Conservation (phyloP, 2,888 invertebrate genomes). For the Agrochola macilenta region DNA sequence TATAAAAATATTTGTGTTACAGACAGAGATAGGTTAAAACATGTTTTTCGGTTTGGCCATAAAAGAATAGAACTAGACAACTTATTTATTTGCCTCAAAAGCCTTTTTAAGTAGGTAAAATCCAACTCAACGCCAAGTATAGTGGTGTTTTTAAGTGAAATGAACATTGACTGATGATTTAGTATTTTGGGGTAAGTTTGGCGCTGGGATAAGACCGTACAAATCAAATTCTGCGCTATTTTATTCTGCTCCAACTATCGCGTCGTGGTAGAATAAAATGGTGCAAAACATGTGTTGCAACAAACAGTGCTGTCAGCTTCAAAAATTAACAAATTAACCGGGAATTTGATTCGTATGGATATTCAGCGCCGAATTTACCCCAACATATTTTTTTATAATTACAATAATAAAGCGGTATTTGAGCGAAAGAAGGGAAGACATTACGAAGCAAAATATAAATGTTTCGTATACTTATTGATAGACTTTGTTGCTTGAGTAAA, state of each 20-base stretch:
- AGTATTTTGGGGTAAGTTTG: background rate
- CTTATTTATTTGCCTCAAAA: background rate
- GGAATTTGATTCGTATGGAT: background rate
- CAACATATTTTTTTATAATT: background rate
- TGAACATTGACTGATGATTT: background rate
- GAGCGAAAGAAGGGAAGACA: conserved; percentile 25
- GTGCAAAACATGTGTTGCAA: no score
- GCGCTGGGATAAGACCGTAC: background rate
- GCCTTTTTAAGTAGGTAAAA: background rate
- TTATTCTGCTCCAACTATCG: background rate
- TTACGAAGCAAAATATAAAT: conserved; percentile 7
- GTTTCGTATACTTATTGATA: background rate
- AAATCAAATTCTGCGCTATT: background rate
- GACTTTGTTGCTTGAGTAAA: background rate
- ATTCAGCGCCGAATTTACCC: background rate
- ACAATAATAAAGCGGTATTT: conserved; percentile 9
- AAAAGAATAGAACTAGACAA: background rate
- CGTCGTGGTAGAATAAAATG: background rate
- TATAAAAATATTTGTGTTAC: conserved; percentile 44
- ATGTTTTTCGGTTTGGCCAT: background rate
- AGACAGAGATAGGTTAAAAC: background rate
- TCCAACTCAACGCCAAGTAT: background rate
- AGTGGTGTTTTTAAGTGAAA: background rate
- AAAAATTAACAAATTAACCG: background rate
- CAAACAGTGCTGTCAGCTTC: background rate